Base-by-base conservation (phyloP, 1,140 invertebrate species). In the Aphis craccivora region DNA sequence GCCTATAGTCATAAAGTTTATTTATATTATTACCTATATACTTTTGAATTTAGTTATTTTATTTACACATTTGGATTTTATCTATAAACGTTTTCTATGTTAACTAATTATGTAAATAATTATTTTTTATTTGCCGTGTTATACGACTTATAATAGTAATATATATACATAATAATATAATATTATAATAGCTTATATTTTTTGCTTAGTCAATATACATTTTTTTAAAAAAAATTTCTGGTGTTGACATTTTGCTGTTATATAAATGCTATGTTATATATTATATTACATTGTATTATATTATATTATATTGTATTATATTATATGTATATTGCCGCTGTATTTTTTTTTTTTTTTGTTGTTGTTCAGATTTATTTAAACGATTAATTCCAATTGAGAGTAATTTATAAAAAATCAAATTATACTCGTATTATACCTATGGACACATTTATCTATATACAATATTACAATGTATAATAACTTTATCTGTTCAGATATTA, bases 91-190 rank as follows among this genome's bases (percentile, higher is more conserved):
- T 60, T 90, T 90, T 60, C 89, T 14, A 55, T 37, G 87, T 89
- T 89, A 88, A 90, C 88, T 90, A 40, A 60, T 90, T 40, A n/a
- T 90, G 89, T 90, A 90, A 43, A 90, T 90, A 90, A 67, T 67
- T 90, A 35, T 67, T 90, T 90, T 90, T 30, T 90, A 45, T 43
- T 90, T 67, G 37, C 67, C 37, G 89, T 90, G n/a, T n/a, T n/a
- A n/a, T n/a, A n/a, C n/a, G n/a, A n/a, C n/a, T n/a, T n/a, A n/a
- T n/a, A n/a, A n/a, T n/a, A n/a, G n/a, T n/a, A n/a, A n/a, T n/a
- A n/a, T n/a, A n/a, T n/a, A n/a, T n/a, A n/a, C n/a, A n/a, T n/a
- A n/a, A n/a, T n/a, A n/a, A n/a, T 22, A 60, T 67, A 67, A 30
- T n/a, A n/a, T 90, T n/a, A n/a, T n/a, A n/a, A 90, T 90, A 90